A percentile compares a stretch with the other conserved stretches of the same genome.
Conservation (phyloP, 2,113 vertebrate species). For the Phyllostomus discolor region DNA sequence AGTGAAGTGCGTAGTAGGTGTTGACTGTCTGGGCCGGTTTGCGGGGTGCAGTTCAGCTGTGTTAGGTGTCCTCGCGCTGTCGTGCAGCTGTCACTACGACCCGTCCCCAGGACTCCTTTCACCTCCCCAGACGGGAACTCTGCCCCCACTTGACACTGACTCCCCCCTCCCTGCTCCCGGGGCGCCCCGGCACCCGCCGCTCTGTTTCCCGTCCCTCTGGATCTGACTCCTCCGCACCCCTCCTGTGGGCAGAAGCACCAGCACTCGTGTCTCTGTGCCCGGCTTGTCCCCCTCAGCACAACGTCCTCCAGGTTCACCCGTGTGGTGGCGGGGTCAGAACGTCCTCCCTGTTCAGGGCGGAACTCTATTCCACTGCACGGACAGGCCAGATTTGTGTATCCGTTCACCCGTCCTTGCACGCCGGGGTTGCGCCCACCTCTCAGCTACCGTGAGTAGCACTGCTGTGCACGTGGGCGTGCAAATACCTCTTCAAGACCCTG, state of each 20-base stretch:
- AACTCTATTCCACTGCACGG: accelerated
- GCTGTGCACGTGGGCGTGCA: accelerated
- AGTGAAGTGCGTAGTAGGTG: background rate
- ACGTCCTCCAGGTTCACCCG: background rate
- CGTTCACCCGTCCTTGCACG: accelerated
- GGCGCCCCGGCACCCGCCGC: accelerated
- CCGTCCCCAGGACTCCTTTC: background rate
- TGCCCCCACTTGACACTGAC: accelerated
- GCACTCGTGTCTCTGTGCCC: background rate
- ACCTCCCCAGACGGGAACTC: background rate
- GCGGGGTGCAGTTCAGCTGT: accelerated
- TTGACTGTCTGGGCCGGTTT: background rate
- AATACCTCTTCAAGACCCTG: background rate
- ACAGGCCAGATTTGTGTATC: accelerated
- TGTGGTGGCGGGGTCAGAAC: no score
- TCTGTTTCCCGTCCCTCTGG: background rate
- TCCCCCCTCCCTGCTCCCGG: accelerated
- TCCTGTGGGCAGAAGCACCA: accelerated
- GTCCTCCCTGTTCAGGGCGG: background rate
- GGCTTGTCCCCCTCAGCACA: background rate
- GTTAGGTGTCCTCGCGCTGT: accelerated
- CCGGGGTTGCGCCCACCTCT: background rate
- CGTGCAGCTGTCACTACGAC: accelerated
- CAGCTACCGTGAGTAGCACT: background rate
- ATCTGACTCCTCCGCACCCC: background rate